Evolutionary conservation across 2,888 invertebrate genomes (phyloP).

Genomic region (Plebejus argus): DNA sequence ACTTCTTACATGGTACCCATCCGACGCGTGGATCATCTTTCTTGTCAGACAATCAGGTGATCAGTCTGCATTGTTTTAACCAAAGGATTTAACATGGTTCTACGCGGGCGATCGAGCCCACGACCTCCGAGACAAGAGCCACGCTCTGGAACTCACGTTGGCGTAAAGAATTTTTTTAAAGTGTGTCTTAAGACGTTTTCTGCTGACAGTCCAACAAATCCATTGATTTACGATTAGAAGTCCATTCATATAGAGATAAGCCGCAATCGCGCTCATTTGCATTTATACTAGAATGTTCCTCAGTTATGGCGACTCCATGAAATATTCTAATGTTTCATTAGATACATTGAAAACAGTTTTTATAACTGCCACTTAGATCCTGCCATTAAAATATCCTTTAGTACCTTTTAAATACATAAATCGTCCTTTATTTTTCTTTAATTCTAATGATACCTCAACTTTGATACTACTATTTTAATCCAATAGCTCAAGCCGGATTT

Average conservation of each 20-base stretch:
- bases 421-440: neutral
- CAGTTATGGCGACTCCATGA: constrained; percentile 3
- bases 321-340: constrained; percentile 18
- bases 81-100: too few species aligned
- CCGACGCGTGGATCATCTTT: too few species aligned
- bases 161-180: too few species aligned
- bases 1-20: too few species aligned
- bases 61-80: too few species aligned
- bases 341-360: neutral
- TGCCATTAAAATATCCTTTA: neutral
- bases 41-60: too few species aligned
- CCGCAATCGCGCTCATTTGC: constrained; percentile 59
- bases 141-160: too few species aligned
- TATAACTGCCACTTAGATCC: neutral
- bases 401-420: too few species aligned
- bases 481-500: too few species aligned
- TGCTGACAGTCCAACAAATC: constrained; percentile 45
- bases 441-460: neutral
- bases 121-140: too few species aligned
- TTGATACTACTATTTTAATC: too few species aligned
- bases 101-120: too few species aligned
- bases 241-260: constrained; percentile 57
- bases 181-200: neutral
- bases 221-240: constrained; percentile 63
- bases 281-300: constrained; percentile 38